Evolutionary conservation across 2,113 vertebrate genomes (phyloP), one percentile per base, ranked within the genome.

Genomic region (Ceratotherium simum): DNA sequence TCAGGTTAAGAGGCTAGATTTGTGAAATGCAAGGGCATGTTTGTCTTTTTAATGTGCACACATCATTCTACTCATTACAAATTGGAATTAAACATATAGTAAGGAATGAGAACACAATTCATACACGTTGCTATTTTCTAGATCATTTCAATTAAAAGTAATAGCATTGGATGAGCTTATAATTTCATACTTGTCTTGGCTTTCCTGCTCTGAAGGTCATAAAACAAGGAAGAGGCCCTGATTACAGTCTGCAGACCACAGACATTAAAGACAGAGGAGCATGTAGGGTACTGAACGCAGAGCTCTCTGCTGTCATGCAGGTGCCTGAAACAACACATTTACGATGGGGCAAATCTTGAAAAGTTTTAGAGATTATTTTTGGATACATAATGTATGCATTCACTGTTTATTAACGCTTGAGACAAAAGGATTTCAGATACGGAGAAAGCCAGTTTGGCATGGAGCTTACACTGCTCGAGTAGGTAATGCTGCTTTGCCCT

Each of bases 351-450:
- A 8, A 42, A 27, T 46, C 31, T 4, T 36, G 12, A 25, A 29
- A 62, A 1, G 54, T 11, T 6, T 39, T 5, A 78, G 11, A 78
- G 13, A 7, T 17, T 27, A 12, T 27, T 64, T 70, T 25, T 31
- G 42, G 42, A 25, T 46, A 25, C 2, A 0, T 1, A 10, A 3
- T 3, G 6, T 1, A 0, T 20, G 21, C 3, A 2, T 16, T 3
- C 17, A 48, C 25, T 46, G 7, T 25, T 25, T 21, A 42, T 27
- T 11, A 21, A 23, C 18, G 8, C 36, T 72, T 23, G 29, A 84
- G 31, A 39, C 8, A 36, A 14, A 51, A 31, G 46, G 67, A 25
- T 1, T 12, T 6, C 56, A 48, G 11, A n/a, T 2, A 1, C 2
- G 25, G 64, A 21, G 48, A 80, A 25, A 13, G 42, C 13, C 31